A percentile compares a stretch with the other conserved stretches of the same genome.
Conservation (phyloP, 2,797 vertebrate genomes). For the Lutjanus argentimaculatus region DNA sequence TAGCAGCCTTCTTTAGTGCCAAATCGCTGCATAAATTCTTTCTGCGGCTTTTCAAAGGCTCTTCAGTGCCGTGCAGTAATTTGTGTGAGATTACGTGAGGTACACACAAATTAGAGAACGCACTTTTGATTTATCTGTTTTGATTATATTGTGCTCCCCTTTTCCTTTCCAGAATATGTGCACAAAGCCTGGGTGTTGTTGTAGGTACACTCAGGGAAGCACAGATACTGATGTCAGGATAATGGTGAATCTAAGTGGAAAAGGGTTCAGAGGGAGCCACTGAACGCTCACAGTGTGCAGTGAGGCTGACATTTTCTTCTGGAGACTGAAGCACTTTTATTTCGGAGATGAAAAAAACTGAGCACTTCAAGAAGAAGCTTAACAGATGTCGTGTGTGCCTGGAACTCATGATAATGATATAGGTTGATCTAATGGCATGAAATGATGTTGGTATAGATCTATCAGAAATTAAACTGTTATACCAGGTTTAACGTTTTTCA, state of each 20-base stretch:
- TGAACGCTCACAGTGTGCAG: neutral
- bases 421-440: neutral
- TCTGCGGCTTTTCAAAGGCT: slow-evolving; percentile 9
- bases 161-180: neutral
- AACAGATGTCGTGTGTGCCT: neutral
- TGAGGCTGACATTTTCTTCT: neutral
- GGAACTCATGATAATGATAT: neutral
- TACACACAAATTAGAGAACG: neutral
- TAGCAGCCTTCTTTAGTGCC: neutral
- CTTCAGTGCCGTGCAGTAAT: slow-evolving; percentile 1
- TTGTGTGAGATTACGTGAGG: slow-evolving; percentile 14
- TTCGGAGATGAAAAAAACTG: neutral
- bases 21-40: slow-evolving; percentile 21
- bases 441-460: neutral
- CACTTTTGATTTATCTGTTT: neutral
- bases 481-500: too few species aligned
- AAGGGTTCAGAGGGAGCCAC: neutral
- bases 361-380: neutral
- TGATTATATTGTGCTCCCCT: neutral
- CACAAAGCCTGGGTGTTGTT: neutral
- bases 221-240: neutral
- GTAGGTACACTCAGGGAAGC: neutral
- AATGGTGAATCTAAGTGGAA: neutral
- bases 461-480: neutral
- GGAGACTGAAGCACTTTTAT: neutral